A percentile compares a stretch with the other conserved stretches of the same genome.
Conservation (phyloP, 2,113 vertebrate genomes). For the Poicephalus meyeri region DNA sequence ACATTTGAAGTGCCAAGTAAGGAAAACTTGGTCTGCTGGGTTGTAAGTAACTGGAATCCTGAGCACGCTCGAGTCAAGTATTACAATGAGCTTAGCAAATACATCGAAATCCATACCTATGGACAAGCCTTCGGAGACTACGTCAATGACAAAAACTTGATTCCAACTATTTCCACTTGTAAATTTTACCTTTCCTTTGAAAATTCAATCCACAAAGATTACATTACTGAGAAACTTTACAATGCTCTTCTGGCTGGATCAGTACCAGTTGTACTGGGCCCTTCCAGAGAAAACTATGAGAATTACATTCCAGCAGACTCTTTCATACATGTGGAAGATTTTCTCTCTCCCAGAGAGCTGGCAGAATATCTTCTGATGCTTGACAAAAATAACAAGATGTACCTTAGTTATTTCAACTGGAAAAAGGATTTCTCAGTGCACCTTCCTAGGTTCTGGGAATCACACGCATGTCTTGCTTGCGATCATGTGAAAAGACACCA, state of each 20-base stretch:
- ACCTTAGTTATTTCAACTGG: conserved; percentile 95
- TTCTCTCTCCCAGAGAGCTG: conserved; percentile 90
- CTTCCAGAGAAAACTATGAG: conserved; percentile 92
- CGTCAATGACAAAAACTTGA: conserved; percentile 89
- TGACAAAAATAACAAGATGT: conserved; percentile 92
- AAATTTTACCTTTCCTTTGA: conserved; percentile 98
- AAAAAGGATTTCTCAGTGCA: conserved; percentile 92
- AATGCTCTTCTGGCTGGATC: conserved; percentile 92
- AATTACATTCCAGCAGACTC: conserved; percentile 94
- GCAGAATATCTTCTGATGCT: conserved; percentile 92
- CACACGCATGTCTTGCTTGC: conserved; percentile 94
- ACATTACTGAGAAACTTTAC: conserved; percentile 97
- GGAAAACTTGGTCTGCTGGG: conserved; percentile 94
- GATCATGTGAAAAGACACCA: conserved; percentile 93
- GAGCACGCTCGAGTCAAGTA: conserved; percentile 93
- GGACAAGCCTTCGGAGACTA: conserved; percentile 94
- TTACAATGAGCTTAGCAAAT: conserved; percentile 94
- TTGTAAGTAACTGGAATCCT: conserved; percentile 99
- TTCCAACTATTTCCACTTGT: conserved; percentile 92
- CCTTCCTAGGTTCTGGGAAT: conserved; percentile 92
- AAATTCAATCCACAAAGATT: conserved; percentile 97
- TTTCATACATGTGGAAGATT: conserved; percentile 96
- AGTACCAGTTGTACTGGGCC: conserved; percentile 92
- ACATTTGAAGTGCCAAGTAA: conserved; percentile 92
- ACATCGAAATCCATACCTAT: conserved; percentile 91